Evolutionary conservation across 2,888 invertebrate species (phyloP).

Genomic region (Helleia helle): DNA sequence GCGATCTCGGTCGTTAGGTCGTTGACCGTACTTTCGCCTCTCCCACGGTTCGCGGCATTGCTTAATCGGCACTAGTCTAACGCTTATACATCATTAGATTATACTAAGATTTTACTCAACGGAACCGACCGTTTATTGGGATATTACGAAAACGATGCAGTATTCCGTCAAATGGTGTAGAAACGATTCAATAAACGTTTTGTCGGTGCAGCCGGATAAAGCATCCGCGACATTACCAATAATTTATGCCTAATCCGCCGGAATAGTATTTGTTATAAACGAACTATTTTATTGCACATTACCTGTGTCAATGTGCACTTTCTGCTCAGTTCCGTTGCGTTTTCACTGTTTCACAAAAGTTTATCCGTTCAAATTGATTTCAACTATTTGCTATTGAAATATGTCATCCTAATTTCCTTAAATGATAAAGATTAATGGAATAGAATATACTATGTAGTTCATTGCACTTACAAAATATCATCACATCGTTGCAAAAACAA

Average conservation of each 20-base stretch:
- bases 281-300: no score
- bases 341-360: no score
- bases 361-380: no score
- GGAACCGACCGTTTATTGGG: neutral
- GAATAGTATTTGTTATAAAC: neutral
- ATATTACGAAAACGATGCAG: constrained; percentile 1
- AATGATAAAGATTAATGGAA: no score
- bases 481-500: no score
- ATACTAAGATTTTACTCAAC: neutral
- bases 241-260: constrained; percentile 3
- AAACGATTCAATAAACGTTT: neutral
- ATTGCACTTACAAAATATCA: no score
- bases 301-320: no score
- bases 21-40: constrained; percentile 68
- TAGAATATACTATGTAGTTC: no score
- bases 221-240: constrained; percentile 2
- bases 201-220: neutral
- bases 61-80: constrained; percentile 33
- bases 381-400: no score
- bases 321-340: no score
- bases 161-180: neutral
- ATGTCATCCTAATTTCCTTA: no score
- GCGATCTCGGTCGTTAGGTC: constrained; percentile 51
- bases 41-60: constrained; percentile 54
- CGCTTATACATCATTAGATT: constrained; percentile 7